Percentiles rank a stretch among this genome's conserved stretches.
Conservation (phyloP, 1,140 invertebrate genomes). For the Eubasilissa regina region DNA sequence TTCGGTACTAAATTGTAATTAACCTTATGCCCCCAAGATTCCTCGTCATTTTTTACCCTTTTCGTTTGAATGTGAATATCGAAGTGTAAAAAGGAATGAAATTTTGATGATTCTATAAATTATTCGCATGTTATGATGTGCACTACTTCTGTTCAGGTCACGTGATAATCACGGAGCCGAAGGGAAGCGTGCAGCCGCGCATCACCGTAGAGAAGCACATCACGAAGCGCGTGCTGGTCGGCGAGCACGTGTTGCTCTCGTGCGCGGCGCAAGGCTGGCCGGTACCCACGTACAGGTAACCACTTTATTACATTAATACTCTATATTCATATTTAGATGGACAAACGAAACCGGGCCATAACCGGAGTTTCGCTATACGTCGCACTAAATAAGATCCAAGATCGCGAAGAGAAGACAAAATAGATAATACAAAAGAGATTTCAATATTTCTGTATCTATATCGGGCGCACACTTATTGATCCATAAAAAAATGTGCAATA, state of each 20-base stretch:
- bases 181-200: slow-evolving; percentile 80
- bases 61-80: no score
- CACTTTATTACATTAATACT: no score
- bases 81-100: no score
- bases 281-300: slow-evolving; percentile 82
- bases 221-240: slow-evolving; percentile 76
- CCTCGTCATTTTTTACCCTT: no score
- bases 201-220: slow-evolving; percentile 80
- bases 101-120: no score
- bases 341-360: no score
- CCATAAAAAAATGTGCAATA: no score
- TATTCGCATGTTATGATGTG: not conserved
- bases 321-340: not conserved
- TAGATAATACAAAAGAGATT: slow-evolving; percentile 41
- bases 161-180: slow-evolving; percentile 79
- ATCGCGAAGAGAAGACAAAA: not conserved
- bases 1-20: no score
- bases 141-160: slow-evolving; percentile 63
- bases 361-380: no score
- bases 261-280: slow-evolving; percentile 86
- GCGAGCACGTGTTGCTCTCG: slow-evolving; percentile 80
- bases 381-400: no score
- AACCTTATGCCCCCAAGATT: no score
- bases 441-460: not conserved
- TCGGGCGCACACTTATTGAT: no score